Conservation (phyloP, 2,113 vertebrate genomes). For the Chroicocephalus ridibundus region DNA sequence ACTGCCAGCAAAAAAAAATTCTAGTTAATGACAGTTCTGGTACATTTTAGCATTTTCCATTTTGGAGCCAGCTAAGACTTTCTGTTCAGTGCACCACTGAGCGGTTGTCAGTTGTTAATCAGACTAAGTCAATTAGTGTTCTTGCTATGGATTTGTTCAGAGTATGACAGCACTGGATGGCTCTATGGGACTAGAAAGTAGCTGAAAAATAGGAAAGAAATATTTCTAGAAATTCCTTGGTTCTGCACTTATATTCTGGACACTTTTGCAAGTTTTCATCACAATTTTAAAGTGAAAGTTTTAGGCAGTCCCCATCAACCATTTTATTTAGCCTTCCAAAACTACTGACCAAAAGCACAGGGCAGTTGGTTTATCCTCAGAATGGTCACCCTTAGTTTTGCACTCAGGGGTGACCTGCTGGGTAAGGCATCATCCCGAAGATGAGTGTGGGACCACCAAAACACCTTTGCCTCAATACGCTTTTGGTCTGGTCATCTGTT, state of each 20-base stretch:
- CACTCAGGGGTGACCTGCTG: background rate
- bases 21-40: background rate
- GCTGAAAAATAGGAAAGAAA: background rate
- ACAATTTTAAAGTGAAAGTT: background rate
- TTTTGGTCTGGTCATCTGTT: background rate
- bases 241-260: background rate
- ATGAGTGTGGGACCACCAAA: background rate
- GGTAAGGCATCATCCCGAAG: background rate
- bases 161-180: background rate
- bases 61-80: background rate
- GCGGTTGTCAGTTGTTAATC: conserved; percentile 32
- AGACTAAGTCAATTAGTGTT: conserved; percentile 18
- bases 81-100: background rate
- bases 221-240: background rate
- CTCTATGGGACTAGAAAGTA: background rate
- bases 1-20: background rate
- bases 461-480: background rate
- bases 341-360: background rate
- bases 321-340: background rate
- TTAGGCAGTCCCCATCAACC: background rate
- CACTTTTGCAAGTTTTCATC: background rate
- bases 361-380: background rate
- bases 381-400: background rate
- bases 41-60: background rate
- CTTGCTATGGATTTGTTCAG: background rate